Evolutionary conservation across 2,113 vertebrate genomes (phyloP).

Genomic region (Corythaixoides concolor): DNA sequence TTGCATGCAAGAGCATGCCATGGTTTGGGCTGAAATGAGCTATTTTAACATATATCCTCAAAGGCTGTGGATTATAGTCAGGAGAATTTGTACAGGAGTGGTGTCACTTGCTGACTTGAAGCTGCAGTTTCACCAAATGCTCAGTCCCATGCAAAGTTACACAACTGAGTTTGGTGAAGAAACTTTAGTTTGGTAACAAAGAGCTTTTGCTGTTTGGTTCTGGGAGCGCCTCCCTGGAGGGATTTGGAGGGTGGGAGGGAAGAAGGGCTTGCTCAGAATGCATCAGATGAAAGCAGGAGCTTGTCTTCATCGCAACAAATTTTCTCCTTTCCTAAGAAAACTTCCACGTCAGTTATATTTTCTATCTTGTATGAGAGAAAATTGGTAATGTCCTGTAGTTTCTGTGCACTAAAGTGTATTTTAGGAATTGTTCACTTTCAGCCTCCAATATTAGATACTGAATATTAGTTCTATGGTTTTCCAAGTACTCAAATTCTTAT

Average conservation of each 20-base stretch:
- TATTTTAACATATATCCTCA: background rate
- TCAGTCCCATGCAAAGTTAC: background rate
- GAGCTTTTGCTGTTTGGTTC: background rate
- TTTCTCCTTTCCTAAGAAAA: background rate
- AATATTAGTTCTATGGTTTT: background rate
- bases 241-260: background rate
- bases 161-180: background rate
- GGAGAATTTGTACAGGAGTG: background rate
- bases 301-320: background rate
- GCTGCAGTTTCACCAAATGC: background rate
- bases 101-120: background rate
- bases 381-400: background rate
- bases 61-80: background rate
- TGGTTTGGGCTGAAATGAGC: background rate
- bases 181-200: background rate
- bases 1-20: background rate
- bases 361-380: background rate
- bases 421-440: background rate
- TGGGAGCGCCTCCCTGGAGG: accelerated
- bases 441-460: background rate
- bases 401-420: background rate
- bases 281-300: background rate
- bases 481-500: background rate
- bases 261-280: background rate
- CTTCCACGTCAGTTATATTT: background rate